phyloP scores from a whole-genome alignment of 2,888 invertebrate species.

The Toxonevra muliebris region DNA sequence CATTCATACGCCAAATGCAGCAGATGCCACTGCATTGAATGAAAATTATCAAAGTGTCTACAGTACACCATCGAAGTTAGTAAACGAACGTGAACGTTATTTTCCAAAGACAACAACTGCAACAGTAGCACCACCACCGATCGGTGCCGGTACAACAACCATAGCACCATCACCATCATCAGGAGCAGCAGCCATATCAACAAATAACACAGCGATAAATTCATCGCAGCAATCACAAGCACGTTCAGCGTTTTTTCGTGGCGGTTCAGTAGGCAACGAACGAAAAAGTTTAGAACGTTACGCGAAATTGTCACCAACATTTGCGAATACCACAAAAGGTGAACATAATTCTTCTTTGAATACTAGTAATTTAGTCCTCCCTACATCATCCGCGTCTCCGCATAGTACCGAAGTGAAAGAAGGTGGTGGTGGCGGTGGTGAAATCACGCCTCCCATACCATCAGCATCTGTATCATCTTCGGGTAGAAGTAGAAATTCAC shows the following conservation, averaged over 20 bases:
- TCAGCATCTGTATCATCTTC: slow-evolving; percentile 19
- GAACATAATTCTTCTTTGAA: slow-evolving; percentile 38
- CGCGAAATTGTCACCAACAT: slow-evolving; percentile 52
- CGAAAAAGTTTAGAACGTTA: slow-evolving; percentile 46
- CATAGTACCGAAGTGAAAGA: slow-evolving; percentile 18
- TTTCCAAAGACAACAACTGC: slow-evolving; percentile 57
- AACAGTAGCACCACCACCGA: slow-evolving; percentile 51
- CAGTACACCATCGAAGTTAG: slow-evolving; percentile 58
- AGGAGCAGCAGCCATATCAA: background rate
- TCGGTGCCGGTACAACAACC: slow-evolving; percentile 28
- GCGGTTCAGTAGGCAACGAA: slow-evolving; percentile 37
- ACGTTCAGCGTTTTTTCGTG: slow-evolving; percentile 42
- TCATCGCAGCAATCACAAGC: slow-evolving; percentile 11
- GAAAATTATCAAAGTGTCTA: slow-evolving; percentile 64
- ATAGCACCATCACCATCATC: slow-evolving; percentile 29
- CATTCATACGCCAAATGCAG: slow-evolving; percentile 58
- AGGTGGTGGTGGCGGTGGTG: slow-evolving; percentile 34
- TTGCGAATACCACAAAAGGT: slow-evolving; percentile 56
- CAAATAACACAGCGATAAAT: background rate
- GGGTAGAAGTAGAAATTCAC: slow-evolving; percentile 53
- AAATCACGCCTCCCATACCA: slow-evolving; percentile 26
- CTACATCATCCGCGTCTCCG: slow-evolving; percentile 29
- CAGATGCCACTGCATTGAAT: slow-evolving; percentile 55
- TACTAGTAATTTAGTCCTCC: slow-evolving; percentile 21
- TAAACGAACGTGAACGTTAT: slow-evolving; percentile 53